Evolutionary conservation across 2,888 invertebrate species (phyloP).

Genomic region (Opisthograptis luteolata): DNA sequence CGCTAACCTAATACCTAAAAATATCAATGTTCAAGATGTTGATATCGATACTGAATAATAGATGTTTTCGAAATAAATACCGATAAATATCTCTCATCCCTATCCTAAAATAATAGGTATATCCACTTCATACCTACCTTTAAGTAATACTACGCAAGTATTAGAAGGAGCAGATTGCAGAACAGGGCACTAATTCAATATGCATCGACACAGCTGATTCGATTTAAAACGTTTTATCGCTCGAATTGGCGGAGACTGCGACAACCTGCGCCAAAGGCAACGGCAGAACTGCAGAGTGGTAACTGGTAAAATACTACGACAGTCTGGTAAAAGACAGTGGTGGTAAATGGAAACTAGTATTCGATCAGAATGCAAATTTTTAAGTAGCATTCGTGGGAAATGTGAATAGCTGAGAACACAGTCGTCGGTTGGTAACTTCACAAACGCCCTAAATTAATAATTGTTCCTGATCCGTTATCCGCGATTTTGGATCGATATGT

Average conservation of each 20-base stretch:
- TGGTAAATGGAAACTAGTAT: neutral
- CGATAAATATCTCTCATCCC: too few species aligned
- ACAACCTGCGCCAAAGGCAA: neutral
- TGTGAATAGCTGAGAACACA: neutral
- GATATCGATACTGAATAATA: too few species aligned
- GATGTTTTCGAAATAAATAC: too few species aligned
- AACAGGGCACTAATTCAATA: slow-evolving; percentile 21
- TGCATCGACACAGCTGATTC: slow-evolving; percentile 18
- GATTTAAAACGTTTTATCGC: slow-evolving; percentile 16
- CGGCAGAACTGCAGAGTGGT: neutral
- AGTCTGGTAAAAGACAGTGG: neutral
- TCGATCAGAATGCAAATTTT: slow-evolving; percentile 15
- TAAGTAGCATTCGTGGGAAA: neutral
- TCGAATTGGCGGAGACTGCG: slow-evolving; percentile 1
- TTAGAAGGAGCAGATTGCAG: neutral
- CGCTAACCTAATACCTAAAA: too few species aligned
- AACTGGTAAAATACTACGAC: neutral
- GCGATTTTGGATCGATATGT: too few species aligned
- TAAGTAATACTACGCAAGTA: too few species aligned
- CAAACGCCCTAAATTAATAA: too few species aligned
- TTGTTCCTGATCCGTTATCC: too few species aligned
- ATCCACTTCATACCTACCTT: too few species aligned
- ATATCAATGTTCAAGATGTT: too few species aligned
- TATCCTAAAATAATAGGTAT: too few species aligned
- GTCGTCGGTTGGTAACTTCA: too few species aligned